Conservation (phyloP, 2,113 vertebrate genomes). For the Gymnogyps californianus region DNA sequence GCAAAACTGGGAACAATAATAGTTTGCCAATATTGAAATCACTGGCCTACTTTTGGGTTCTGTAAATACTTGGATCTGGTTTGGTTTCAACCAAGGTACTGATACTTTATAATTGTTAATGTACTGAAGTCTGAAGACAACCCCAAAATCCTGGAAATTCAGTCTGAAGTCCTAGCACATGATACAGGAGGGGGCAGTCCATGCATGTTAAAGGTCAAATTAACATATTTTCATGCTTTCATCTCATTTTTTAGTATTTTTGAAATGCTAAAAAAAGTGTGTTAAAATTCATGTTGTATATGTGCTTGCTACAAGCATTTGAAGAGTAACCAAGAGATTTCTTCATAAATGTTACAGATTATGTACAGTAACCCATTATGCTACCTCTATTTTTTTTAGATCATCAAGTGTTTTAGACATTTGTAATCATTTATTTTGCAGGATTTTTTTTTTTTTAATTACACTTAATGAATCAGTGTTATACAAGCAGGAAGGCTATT, state of each 20-base stretch:
- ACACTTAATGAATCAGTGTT: background rate
- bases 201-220: background rate
- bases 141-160: background rate
- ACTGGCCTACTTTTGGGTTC: background rate
- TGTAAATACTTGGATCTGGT: background rate
- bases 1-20: background rate
- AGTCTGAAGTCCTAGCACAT: fast-evolving
- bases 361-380: background rate
- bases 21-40: background rate
- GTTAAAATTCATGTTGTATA: background rate
- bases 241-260: background rate
- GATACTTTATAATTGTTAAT: background rate
- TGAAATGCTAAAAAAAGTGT: background rate
- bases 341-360: background rate
- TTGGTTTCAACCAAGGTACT: background rate
- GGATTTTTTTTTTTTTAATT: background rate
- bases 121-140: background rate
- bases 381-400: background rate
- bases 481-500: background rate
- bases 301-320: background rate
- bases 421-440: background rate
- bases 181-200: fast-evolving
- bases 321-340: background rate
- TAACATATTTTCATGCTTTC: background rate
- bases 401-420: background rate